Conservation (phyloP, 2,113 vertebrate genomes). For the Sylvilagus bachmani region DNA sequence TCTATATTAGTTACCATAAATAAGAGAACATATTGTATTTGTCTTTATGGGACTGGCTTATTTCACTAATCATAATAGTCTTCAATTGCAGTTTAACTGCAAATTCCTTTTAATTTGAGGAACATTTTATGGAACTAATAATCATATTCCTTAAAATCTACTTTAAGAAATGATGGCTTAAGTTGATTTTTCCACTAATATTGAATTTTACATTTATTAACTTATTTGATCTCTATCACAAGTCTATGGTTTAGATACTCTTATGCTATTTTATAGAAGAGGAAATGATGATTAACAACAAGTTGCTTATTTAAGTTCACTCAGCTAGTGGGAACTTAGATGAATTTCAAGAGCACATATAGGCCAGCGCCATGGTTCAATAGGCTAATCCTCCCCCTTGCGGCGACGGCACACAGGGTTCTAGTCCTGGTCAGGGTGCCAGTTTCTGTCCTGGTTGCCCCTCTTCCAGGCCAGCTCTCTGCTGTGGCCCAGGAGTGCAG, state of each 20-base stretch:
- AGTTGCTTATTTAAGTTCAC: not conserved
- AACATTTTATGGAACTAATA: not conserved
- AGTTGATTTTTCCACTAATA: not conserved
- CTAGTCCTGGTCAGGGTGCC: too few relatives aligned
- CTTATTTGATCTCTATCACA: not conserved
- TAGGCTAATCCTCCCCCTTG: too few relatives aligned
- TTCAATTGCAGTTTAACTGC: not conserved
- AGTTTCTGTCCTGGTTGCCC: too few relatives aligned
- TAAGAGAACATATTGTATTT: too few relatives aligned
- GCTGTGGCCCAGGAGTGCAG: too few relatives aligned
- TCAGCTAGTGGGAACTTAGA: not conserved
- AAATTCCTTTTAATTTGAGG: constrained; percentile 38
- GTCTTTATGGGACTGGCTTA: too few relatives aligned
- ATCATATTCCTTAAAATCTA: not conserved
- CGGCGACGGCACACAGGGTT: too few relatives aligned
- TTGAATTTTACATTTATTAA: constrained; percentile 48
- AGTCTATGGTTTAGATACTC: not conserved
- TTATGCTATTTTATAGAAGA: not conserved
- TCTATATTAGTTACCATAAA: too few relatives aligned
- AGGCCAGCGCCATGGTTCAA: too few relatives aligned
- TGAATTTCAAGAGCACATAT: not conserved
- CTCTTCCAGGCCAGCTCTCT: too few relatives aligned
- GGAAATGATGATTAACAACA: not conserved
- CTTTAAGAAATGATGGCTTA: constrained; percentile 10
- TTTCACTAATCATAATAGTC: too few relatives aligned